Evolutionary conservation across 2,113 vertebrate genomes (phyloP), one percentile per base, ranked within the genome.

Genomic region (Tachycineta bicolor): DNA sequence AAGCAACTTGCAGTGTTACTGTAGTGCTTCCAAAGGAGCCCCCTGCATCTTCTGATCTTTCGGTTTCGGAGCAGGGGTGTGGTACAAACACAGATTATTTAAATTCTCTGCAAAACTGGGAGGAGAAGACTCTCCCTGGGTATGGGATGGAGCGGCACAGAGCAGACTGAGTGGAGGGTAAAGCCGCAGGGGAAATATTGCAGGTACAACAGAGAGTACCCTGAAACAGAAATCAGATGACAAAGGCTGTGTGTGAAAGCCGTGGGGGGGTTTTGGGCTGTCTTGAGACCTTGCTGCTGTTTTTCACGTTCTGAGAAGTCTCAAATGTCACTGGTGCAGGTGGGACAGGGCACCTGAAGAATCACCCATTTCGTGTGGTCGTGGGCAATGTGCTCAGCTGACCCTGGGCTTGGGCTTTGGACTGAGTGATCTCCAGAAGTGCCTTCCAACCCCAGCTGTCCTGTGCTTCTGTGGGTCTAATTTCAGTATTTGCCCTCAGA

Each of bases 1-100:
- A 13, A 96, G 93, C 87, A 96, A 78, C 94, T 94, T 94, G 87
- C 82, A 94, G 52, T 60, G 43, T 75, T 75, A 15, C 0, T 91
- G 77, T 58, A 52, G 52, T 7, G 29, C 64, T 90, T 79, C 93
- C 89, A 91, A 46, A 82, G 80, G 16, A 71, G 73, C 23, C 18
- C 20, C 20, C 34, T 37, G 10, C 71, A 37, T n/a, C 87, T 81
- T 89, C 86, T 94, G 73, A 91, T 92, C 92, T 93, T 20, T 34
- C 43, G 22, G 17, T 17, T 31, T 47, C 7, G 22, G 91, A 60
- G 65, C 83, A 73, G 87, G 58, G 91, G 65, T 78, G 93, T 59
- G 91, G 68, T 75, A 50, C 58, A 94, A 89, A 83, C 50, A 77
- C 0, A 21, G 76, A 25, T 70, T 21, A 46, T 64, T 90, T 37